Base-by-base conservation (phyloP, 2,888 invertebrate species). In the Diaprepes abbreviatus region DNA sequence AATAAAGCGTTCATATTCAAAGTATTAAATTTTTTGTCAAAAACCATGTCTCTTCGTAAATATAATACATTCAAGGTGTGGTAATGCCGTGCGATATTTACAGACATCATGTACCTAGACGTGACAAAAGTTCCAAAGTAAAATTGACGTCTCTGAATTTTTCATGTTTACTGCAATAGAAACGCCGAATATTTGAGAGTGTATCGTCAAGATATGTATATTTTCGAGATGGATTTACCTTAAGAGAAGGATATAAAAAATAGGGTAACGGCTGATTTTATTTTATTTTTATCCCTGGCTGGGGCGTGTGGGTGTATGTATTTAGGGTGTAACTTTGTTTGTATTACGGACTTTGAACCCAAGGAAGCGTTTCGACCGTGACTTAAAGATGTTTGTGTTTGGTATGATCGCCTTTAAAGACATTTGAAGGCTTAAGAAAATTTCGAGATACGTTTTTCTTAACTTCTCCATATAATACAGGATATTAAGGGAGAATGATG, bases 51-150 rank as follows among this genome's bases (percentile, higher is more conserved):
- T 10, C 43, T 9, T 10, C 10, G 19, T 43, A 21, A 43, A 40
- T 40, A 40, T 63, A 52, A 38, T 63, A 50, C 21, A 63, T 63
- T 63, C 21, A 33, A 31, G 45, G 45, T 65, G 64, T 45, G 10
- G 21, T 66, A 66, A 60, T 66, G 38, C 60, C 33, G 2, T 21
- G 28, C 43, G 33, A 60, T 66, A 60, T 66, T 66, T 66, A 50
- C 60, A 60, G 60, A 66, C 60, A 35, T 43, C 38, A 31, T 45
- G 43, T 50, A 24, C 12, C 10, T 14, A 45, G 31, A 66, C 60
- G 66, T 60, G 66, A 59, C 35, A 43, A 31, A 60, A 43, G 66
- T 54, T 19, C 60, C 19, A 33, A 66, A 52, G 19, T 35, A 40
- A 60, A 60, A 60, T 43, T 66, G 59, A 43, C 43, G n/a, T 43